Conservation (phyloP, 2,888 invertebrate genomes). For the Brenthis ino region DNA sequence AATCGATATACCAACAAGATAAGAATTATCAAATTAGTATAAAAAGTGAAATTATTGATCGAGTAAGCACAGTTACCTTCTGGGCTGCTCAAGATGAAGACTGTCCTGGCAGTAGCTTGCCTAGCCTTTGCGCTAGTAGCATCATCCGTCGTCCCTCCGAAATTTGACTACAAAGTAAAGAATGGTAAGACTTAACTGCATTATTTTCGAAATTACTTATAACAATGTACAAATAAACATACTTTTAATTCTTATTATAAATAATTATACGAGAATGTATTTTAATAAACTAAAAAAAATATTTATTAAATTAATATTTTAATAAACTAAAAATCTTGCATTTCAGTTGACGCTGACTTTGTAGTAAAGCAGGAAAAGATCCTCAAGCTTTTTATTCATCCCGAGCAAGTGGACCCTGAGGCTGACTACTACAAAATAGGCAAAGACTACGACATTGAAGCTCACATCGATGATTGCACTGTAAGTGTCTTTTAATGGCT, state of each 20-base stretch:
- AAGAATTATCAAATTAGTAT: constrained; percentile 42
- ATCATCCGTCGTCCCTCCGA: constrained; percentile 45
- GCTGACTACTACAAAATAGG: constrained; percentile 67
- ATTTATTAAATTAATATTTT: too few relatives aligned
- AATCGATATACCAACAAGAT: constrained; percentile 35
- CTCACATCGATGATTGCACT: constrained; percentile 63
- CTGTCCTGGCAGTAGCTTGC: constrained; percentile 69
- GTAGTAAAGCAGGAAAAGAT: constrained; percentile 64
- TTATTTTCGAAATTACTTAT: background rate
- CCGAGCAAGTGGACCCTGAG: constrained; percentile 60
- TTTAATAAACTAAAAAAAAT: too few relatives aligned
- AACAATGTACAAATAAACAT: background rate
- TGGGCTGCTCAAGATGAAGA: constrained; percentile 68
- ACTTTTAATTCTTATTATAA: background rate
- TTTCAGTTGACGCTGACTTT: constrained; percentile 44
- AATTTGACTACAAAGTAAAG: constrained; percentile 45
- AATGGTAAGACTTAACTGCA: constrained; percentile 35
- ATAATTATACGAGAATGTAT: background rate
- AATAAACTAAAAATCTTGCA: background rate
- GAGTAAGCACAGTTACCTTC: constrained; percentile 59
- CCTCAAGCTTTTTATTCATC: constrained; percentile 70
- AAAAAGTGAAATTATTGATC: constrained; percentile 35
- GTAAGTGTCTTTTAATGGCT: constrained; percentile 47
- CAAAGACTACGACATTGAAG: constrained; percentile 61
- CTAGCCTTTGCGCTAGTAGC: constrained; percentile 57